Percentiles rank a stretch among this genome's conserved stretches.
Conservation (phyloP, 2,888 invertebrate genomes). For the Dryobota labecula region DNA sequence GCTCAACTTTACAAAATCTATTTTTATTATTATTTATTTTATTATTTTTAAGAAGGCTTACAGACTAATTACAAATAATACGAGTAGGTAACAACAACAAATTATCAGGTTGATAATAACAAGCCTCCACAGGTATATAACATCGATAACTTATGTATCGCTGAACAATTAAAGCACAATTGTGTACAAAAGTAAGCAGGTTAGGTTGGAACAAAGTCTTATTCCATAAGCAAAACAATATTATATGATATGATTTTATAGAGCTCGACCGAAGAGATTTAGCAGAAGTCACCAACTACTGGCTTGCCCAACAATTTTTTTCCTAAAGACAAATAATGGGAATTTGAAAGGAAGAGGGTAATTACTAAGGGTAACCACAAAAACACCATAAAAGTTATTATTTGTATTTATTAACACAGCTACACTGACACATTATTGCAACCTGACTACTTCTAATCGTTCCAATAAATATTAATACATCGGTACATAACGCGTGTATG, state of each 20-base stretch:
- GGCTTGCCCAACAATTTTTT: not conserved
- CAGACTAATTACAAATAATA: too few species aligned
- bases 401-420: slow-evolving; percentile 72
- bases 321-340: too few species aligned
- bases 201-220: too few species aligned
- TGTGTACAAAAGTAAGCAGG: too few species aligned
- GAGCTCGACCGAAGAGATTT: not conserved
- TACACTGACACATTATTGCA: slow-evolving; percentile 77
- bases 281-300: not conserved
- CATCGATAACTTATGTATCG: too few species aligned
- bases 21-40: not conserved
- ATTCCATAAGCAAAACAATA: not conserved
- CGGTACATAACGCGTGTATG: slow-evolving; percentile 53
- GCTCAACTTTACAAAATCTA: not conserved
- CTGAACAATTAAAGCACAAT: too few species aligned
- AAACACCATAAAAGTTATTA: slow-evolving; percentile 52
- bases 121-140: too few species aligned
- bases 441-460: slow-evolving; percentile 74
- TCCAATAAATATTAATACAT: slow-evolving; percentile 73
- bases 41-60: too few species aligned
- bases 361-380: not conserved
- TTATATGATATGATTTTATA: too few species aligned
- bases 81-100: too few species aligned
- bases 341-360: not conserved
- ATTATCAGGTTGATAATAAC: too few species aligned